These are phyloP conservation scores for Sparidentex hasta DNA, from an alignment of 2,797 vertebrate species.

Conservation along the genomic window DNA sequence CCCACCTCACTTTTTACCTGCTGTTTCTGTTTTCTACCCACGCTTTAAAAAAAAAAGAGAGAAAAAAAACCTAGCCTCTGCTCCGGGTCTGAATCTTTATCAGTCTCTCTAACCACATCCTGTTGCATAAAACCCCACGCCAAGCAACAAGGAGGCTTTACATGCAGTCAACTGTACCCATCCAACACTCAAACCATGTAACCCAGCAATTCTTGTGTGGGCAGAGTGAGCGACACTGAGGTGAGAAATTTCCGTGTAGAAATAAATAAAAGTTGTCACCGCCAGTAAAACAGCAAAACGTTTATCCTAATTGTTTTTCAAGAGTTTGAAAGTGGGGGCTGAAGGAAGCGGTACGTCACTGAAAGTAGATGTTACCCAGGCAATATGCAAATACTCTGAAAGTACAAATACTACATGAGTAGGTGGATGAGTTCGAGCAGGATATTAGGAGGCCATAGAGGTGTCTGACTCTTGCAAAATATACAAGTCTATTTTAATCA, in stretches of 20 bases:
- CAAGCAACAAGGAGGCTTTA: constrained; percentile 68
- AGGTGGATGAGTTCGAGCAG: constrained; percentile 9
- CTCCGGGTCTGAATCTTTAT: constrained; percentile 81
- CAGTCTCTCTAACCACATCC: constrained; percentile 84
- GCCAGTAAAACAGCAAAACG: constrained; percentile 26
- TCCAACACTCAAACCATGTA: constrained; percentile 42
- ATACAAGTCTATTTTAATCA: constrained; percentile 23
- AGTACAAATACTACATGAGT: constrained; percentile 55
- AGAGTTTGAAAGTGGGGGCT: constrained; percentile 31
- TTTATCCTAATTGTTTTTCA: constrained; percentile 33
- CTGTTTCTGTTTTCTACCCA: constrained; percentile 68
- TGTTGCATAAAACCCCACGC: constrained; percentile 76
- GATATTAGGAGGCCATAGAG: constrained; percentile 9
- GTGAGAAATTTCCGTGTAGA: constrained; percentile 69
- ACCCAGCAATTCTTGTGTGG: constrained; percentile 57
- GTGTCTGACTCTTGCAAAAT: not conserved
- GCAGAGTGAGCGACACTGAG: constrained; percentile 52
- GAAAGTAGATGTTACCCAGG: constrained; percentile 40
- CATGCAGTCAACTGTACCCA: constrained; percentile 57
- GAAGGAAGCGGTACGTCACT: constrained; percentile 56
- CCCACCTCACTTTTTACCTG: constrained; percentile 63
- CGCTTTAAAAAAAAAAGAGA: constrained; percentile 57
- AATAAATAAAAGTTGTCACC: constrained; percentile 56
- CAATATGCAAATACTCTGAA: constrained; percentile 74
- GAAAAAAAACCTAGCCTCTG: constrained; percentile 55